Base-by-base conservation (phyloP, 2,113 vertebrate genomes). In the Danionella cerebrum region DNA sequence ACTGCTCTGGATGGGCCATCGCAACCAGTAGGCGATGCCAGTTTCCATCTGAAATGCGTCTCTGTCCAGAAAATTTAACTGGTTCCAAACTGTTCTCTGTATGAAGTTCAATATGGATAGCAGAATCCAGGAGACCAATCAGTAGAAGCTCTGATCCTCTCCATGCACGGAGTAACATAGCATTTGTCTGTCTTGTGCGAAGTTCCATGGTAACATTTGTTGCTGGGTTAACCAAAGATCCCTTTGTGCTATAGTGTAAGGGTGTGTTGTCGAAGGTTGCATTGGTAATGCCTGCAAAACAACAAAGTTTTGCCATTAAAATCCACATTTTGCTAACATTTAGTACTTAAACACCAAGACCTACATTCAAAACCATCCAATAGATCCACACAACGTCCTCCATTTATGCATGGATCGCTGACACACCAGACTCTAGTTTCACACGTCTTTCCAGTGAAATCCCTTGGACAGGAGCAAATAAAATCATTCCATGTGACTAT, bases 401-500 rank as follows among this genome's bases (percentile, higher is more conserved):
- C 87, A 0, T 83, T 80, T 39, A 87, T 83, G 70, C 95, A 97
- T 0, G 90, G 93, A 18, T 83, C 81, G 1, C 84, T 86, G 4
- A 87, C 80, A 65, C 95, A 98, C 95, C 95, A 97, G 39, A 95
- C 81, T 1, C 72, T 84, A 21, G 85, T 87, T 59, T 92, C 88
- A 75, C 95, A 98, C 0, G 75, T 86, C 53, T 86, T 88, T n/a
- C 95, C 95, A 0, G 89, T 94, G 83, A 89, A 95, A 69, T 90
- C 89, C 69, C 73, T 67, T 1, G 81, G 78, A 76, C 95, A 98
- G 29, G 76, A 83, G 66, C 95, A 98, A 3, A 69, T 83, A 73
- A 95, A 98, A 65, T 97, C 94, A 44, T 97, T 98, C 91, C 95
- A 98, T 2, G 91, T 94, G 84, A 95, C 72, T 0, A 69, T 78